phyloP scores from a whole-genome alignment of 2,888 invertebrate genomes.

The Cantharis flavilabris region DNA sequence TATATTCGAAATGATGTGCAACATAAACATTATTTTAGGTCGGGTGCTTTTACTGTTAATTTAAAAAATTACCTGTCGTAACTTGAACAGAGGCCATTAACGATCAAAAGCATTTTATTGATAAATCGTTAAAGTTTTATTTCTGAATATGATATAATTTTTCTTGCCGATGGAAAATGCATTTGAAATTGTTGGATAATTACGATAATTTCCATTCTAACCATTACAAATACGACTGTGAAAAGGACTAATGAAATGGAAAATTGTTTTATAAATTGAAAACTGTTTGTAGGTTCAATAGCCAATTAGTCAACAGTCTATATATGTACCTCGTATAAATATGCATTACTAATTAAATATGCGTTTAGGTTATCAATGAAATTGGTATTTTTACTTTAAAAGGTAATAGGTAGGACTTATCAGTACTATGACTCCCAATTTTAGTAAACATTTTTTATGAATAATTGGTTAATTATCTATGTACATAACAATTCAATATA shows the following conservation, averaged over 20 bases:
- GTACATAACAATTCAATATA: not conserved
- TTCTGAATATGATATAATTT: not conserved
- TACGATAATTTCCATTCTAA: not conserved
- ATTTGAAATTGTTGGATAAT: not conserved
- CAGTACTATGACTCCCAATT: not conserved
- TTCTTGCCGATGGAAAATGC: not conserved
- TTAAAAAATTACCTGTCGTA: not conserved
- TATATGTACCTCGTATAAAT: not conserved
- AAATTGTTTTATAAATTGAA: not conserved
- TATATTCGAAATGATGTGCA: not conserved
- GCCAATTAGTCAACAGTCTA: not conserved
- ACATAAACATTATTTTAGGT: not conserved
- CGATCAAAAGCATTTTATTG: not conserved
- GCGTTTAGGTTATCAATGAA: not conserved
- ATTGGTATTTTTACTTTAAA: not conserved
- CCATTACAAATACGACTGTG: not conserved
- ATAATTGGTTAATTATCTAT: not conserved
- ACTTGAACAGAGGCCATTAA: not conserved
- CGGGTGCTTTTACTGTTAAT: not conserved
- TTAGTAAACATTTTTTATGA: not conserved
- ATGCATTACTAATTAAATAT: not conserved
- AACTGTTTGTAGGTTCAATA: not conserved
- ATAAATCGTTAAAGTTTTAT: not conserved
- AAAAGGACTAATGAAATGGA: not conserved
- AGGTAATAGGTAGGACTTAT: not conserved